Evolutionary conservation across 2,797 vertebrate genomes (phyloP).

Genomic region (Halcyon badia): DNA sequence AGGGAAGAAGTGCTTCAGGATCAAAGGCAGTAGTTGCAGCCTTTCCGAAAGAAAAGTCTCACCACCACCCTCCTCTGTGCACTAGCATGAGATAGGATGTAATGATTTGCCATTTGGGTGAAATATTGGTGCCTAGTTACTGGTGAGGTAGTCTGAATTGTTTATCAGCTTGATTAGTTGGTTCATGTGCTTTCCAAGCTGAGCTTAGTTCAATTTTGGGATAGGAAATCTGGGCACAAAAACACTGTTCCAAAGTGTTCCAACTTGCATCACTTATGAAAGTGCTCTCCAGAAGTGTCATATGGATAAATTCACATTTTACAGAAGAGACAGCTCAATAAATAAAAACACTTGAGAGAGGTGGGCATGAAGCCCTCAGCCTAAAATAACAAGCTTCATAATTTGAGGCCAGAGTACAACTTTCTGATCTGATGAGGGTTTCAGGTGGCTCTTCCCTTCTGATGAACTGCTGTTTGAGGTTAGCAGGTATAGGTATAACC

Average conservation of each 20-base stretch:
- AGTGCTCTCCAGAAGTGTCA: neutral
- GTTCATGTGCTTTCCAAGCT: neutral
- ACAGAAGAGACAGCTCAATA: neutral
- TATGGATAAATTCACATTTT: neutral
- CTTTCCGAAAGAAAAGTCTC: neutral
- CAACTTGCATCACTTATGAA: neutral
- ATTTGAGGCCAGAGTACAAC: neutral
- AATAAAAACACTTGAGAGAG: neutral
- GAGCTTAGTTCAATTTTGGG: neutral
- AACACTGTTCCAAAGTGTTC: neutral
- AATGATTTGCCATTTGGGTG: neutral
- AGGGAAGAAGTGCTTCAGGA: neutral
- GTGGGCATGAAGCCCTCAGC: neutral
- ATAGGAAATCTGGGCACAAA: neutral
- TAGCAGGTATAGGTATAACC: neutral
- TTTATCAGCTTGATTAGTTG: neutral
- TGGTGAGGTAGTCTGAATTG: neutral
- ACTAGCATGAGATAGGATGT: neutral
- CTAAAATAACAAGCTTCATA: neutral
- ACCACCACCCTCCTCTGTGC: neutral
- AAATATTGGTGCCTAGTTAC: neutral
- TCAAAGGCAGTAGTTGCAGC: neutral
- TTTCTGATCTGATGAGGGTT: neutral
- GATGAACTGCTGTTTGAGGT: neutral
- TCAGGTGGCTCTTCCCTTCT: neutral